Evolutionary conservation across 2,113 vertebrate genomes (phyloP), one percentile per base, ranked within the genome.

Genomic region (Atractosteus spatula): DNA sequence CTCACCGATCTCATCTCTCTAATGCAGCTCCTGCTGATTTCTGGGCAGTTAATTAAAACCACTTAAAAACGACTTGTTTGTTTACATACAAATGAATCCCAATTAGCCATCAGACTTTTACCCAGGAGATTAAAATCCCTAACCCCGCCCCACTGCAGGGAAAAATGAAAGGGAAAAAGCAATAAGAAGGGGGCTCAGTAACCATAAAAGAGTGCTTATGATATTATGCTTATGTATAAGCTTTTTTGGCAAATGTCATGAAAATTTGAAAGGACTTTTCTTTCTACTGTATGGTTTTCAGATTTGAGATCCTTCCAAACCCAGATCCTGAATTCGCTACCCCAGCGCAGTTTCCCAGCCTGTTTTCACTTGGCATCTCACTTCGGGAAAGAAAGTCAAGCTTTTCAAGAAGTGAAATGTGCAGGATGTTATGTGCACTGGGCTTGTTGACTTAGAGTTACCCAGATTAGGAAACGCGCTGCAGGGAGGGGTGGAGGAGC

Each of bases 401-500:
- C 47, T 51, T 51, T 51, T 51, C 10, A 51, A 51, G 47, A 51
- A 51, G 10, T 51, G 5, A 51, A 7, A 51, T 51, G 5, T 10
- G 5, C 47, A 51, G 47, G 47, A 51, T 51, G 47, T 51, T 51
- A 51, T 7, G 10, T 3, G 10, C 10, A 7, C 47, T 51, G 10
- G 10, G 47, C 47, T 51, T 51, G 47, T 51, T 51, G 47, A 51
- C 47, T 51, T 51, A 51, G 47, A 51, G 47, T 51, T 51, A 51
- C 47, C 5, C 47, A 51, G 47, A 51, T 51, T 51, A 51, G 47
- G 10, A 51, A 51, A 5, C 47, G 5, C 2, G 41, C 61, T 76
- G 71, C 57, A 41, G 66, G 43, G 51, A 54, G 47, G 43, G 68
- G 45, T 66, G 71, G 71, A 74, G 63, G 55, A 59, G 47, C 55